These are phyloP conservation scores for Drosophila paracracens DNA, from an alignment of 2,888 invertebrate genomes.

Conservation along the genomic window DNA sequence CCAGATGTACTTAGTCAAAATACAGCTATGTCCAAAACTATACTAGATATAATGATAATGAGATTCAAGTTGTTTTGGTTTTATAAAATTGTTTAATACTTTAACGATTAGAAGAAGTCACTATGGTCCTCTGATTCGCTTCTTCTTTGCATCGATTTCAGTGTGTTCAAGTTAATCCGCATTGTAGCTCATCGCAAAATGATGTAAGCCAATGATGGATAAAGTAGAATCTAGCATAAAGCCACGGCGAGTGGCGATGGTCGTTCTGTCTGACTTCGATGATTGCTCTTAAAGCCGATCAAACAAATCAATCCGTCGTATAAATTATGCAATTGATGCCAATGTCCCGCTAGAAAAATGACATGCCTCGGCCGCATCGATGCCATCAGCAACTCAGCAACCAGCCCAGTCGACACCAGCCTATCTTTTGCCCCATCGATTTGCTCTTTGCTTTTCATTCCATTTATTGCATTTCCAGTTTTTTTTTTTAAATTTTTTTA, in stretches of 20 bases:
- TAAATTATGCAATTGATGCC: conserved; percentile 68
- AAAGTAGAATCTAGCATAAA: conserved; percentile 3
- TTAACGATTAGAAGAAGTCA: background rate
- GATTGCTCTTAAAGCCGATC: conserved; percentile 40
- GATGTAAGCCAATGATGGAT: background rate
- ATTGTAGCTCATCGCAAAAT: background rate
- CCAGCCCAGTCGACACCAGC: background rate
- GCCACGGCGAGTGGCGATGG: background rate
- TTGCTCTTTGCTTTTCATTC: conserved; percentile 53
- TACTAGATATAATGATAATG: background rate
- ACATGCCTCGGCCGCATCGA: conserved; percentile 27
- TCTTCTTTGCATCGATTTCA: background rate
- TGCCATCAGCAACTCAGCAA: background rate
- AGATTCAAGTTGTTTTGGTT: background rate
- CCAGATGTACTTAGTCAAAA: background rate
- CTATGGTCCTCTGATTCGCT: background rate
- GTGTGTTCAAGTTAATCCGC: background rate
- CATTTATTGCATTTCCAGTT: conserved; percentile 55
- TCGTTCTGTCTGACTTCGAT: conserved; percentile 19
- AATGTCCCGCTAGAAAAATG: conserved; percentile 58
- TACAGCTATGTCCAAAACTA: background rate
- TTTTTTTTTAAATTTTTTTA: background rate
- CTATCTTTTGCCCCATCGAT: conserved; percentile 7
- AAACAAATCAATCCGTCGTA: conserved; percentile 57
- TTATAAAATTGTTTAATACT: background rate